Evolutionary conservation across 2,113 vertebrate genomes (phyloP).

Genomic region (Crotophaga sulcirostris): DNA sequence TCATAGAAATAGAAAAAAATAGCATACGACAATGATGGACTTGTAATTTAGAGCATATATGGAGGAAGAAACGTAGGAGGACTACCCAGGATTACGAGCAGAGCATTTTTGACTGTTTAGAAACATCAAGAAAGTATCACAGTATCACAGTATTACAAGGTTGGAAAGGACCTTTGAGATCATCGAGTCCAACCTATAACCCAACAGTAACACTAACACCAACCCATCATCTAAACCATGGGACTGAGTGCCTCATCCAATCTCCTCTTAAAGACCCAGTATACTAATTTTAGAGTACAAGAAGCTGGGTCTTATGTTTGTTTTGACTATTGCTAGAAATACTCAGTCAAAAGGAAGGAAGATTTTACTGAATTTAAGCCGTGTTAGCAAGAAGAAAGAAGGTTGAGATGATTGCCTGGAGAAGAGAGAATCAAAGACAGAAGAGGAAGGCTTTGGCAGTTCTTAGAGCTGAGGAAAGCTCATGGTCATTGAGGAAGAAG

Average conservation of each 20-base stretch:
- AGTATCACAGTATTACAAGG: too few relatives aligned
- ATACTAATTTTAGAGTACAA: background rate
- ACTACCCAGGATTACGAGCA: background rate
- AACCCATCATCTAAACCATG: too few relatives aligned
- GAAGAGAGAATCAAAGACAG: background rate
- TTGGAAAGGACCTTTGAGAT: too few relatives aligned
- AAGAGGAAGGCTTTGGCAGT: background rate
- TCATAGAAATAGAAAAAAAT: background rate
- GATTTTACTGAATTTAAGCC: background rate
- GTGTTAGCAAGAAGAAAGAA: background rate
- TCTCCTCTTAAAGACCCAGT: too few relatives aligned
- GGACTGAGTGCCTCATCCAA: too few relatives aligned
- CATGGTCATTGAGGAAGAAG: background rate
- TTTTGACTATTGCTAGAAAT: background rate
- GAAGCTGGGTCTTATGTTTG: background rate
- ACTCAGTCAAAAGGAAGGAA: background rate
- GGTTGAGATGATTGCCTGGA: background rate
- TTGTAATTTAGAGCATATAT: background rate
- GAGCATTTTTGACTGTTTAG: background rate
- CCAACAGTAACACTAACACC: too few relatives aligned
- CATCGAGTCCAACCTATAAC: too few relatives aligned
- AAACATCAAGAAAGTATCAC: background rate
- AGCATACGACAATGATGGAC: too few relatives aligned
- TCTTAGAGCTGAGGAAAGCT: background rate
- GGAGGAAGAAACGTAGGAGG: background rate